Evolutionary conservation across 2,797 vertebrate species (phyloP).

Genomic region (Spondyliosoma cantharus): DNA sequence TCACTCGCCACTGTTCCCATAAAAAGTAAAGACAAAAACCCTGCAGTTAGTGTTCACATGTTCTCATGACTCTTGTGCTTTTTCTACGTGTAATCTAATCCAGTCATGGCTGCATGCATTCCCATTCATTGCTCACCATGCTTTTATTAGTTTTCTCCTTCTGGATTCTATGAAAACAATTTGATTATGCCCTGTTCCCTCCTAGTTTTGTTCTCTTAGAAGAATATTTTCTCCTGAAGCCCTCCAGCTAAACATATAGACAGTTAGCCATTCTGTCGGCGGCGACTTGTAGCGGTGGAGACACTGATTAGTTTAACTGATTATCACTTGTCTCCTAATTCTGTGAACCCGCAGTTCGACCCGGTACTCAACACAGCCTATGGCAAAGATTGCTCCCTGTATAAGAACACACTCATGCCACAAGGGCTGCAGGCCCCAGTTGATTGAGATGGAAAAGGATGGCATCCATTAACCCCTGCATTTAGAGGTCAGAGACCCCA

Average conservation of each 20-base stretch:
- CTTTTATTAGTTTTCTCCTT: constrained; percentile 62
- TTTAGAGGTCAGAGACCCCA: constrained; percentile 68
- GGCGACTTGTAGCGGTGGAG: constrained; percentile 5
- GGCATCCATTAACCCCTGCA: constrained; percentile 71
- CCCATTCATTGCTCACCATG: constrained; percentile 21
- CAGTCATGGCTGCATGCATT: constrained; percentile 40
- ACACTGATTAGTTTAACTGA: constrained; percentile 59
- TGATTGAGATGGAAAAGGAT: constrained; percentile 69
- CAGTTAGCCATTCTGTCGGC: constrained; percentile 4
- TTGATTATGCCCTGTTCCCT: constrained; percentile 29
- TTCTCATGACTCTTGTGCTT: constrained; percentile 36
- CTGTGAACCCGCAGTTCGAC: constrained; percentile 63
- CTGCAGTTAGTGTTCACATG: constrained; percentile 13
- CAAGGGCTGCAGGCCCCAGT: constrained; percentile 33
- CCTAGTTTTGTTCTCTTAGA: constrained; percentile 37
- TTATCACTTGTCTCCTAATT: constrained; percentile 62
- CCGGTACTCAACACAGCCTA: constrained; percentile 54
- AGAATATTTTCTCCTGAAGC: constrained; percentile 34
- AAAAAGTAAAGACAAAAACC: constrained; percentile 6
- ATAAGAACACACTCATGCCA: constrained; percentile 43
- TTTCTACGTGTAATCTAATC: constrained; percentile 49
- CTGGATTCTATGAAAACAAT: constrained; percentile 63
- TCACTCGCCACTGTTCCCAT: constrained; percentile 22
- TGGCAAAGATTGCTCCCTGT: constrained; percentile 59
- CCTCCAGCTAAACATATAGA: constrained; percentile 31